These are phyloP conservation scores for Calonectris borealis DNA, from an alignment of 2,113 vertebrate species.

Conservation along the genomic window DNA sequence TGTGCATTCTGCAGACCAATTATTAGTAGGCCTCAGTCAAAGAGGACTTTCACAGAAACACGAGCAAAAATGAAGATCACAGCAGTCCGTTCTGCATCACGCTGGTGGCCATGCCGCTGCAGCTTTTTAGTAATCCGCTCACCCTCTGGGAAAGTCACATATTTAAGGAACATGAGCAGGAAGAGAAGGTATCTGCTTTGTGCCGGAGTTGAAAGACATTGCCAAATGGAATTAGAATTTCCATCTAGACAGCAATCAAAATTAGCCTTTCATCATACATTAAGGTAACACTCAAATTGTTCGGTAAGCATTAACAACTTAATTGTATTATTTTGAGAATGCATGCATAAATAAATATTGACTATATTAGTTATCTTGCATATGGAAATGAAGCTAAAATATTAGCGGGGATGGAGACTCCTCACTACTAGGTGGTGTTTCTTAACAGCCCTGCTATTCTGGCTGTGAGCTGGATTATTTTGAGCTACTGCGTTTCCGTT, in stretches of 20 bases:
- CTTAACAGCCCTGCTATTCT: not conserved
- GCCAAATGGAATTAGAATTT: constrained; percentile 48
- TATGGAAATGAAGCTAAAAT: constrained; percentile 30
- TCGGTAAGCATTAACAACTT: constrained; percentile 50
- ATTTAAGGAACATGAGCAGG: not conserved
- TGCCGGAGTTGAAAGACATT: not conserved
- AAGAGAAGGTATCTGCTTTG: not conserved
- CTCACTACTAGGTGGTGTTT: not conserved
- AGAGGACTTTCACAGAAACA: not conserved
- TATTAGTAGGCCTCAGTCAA: not conserved
- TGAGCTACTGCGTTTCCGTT: not conserved
- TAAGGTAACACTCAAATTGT: constrained; percentile 51
- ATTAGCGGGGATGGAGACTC: not conserved
- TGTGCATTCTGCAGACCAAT: not conserved
- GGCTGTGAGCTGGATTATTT: not conserved
- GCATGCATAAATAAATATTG: constrained; percentile 48
- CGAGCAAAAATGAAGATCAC: not conserved
- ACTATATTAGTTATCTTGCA: not conserved
- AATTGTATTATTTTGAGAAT: constrained; percentile 60
- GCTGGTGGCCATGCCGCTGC: not conserved
- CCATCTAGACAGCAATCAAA: constrained; percentile 28
- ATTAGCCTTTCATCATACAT: constrained; percentile 55
- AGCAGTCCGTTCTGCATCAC: not conserved
- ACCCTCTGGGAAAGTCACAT: not conserved
- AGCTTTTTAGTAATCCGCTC: not conserved